phyloP scores from a whole-genome alignment of 2,888 invertebrate species.

The Drosophila antonietae region DNA sequence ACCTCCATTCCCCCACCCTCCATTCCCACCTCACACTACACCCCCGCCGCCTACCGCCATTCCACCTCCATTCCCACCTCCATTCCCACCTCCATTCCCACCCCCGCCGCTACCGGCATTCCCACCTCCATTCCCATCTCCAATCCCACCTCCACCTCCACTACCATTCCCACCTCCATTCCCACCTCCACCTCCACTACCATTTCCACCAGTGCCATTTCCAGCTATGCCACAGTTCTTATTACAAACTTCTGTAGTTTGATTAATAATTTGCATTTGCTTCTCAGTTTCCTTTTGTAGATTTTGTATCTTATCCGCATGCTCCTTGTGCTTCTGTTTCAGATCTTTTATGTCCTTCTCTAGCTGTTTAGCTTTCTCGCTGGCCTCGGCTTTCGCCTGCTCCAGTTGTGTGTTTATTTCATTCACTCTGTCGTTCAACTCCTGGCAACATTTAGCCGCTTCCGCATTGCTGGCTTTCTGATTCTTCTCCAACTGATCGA shows the following conservation, averaged over 20 bases:
- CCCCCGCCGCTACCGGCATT: background rate
- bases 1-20: too few relatives aligned
- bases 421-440: slow-evolving; percentile 2
- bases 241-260: slow-evolving; percentile 14
- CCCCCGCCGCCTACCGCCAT: background rate
- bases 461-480: background rate
- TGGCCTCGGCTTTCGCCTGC: background rate
- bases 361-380: background rate
- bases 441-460: slow-evolving; percentile 32
- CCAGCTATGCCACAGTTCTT: background rate
- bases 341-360: slow-evolving; percentile 23
- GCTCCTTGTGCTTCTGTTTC: slow-evolving; percentile 17
- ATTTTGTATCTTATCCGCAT: slow-evolving; percentile 7
- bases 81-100: background rate
- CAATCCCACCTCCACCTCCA: background rate
- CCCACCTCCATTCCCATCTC: background rate
- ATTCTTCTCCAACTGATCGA: slow-evolving; percentile 23
- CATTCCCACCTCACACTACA: background rate
- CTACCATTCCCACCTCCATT: background rate
- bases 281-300: slow-evolving; percentile 5
- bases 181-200: background rate
- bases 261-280: background rate
- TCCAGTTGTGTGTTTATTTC: slow-evolving; percentile 18
- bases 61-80: background rate
- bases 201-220: background rate